Evolutionary conservation across 2,113 vertebrate genomes (phyloP), one percentile per base, ranked within the genome.

Genomic region (Tylochromis polylepis): DNA sequence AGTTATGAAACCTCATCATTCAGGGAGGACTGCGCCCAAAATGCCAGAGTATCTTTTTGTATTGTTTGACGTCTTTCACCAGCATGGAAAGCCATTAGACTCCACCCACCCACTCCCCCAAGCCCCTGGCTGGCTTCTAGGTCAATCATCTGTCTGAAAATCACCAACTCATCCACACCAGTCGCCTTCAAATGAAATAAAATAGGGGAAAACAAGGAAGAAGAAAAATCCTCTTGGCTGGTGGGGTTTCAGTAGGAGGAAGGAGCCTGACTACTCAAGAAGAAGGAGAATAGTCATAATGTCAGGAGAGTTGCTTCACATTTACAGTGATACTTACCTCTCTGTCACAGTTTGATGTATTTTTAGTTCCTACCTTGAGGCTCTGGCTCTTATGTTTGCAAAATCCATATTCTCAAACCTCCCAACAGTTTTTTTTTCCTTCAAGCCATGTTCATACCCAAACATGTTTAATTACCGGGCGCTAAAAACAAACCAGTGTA

Each of bases 121-220:
- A 10, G 79, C 88, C 80, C 87, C 86, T 79, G 70, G 90, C 60
- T 57, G 57, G 90, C 91, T 95, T 96, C 92, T 96, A 94, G 95
- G 96, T 96, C 95, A 96, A 90, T 95, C 94, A 94, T 95, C 93
- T 91, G 87, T 87, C 49, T 79, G 87, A 89, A 94, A 95, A 93
- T 87, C 84, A 91, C 86, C 93, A 91, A 89, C 92, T 88, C 92
- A 91, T 94, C 89, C 89, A 88, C 89, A 90, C 79, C 90, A 91
- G 90, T 90, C 86, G 34, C 78, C 89, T 88, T 88, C 86, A 91
- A 80, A 77, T 51, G 78, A 24, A 81, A 18, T 38, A 22, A 43
- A 22, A 34, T 38, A 20, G 60, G 36, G 34, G 60, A 51, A 65
- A 65, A 2, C 60, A 38, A 65, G 60, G 36, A 57, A 27, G 58